Base-by-base conservation (phyloP, 2,888 invertebrate genomes). In the Rhynchonema sp. region DNA sequence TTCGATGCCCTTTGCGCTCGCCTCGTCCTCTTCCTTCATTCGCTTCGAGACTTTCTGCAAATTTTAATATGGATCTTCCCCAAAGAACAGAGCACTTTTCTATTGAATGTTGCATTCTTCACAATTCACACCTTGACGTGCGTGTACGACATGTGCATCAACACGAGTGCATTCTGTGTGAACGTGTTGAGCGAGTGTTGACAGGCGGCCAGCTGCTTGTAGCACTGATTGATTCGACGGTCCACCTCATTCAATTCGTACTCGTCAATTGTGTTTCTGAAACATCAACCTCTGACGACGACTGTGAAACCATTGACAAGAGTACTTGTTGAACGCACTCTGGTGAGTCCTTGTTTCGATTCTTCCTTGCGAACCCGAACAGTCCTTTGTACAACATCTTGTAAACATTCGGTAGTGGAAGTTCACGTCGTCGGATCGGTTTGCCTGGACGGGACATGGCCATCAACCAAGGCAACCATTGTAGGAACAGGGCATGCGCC, bases 11-110 rank as follows among this genome's bases (percentile, higher is more conserved):
- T 65, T 66, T 55, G 65, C 65, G 52, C 67, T 69, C 56, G 69
- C 71, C 30, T 67, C 64, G 57, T 70, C 70, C 9, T 64, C 65
- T 29, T 71, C 71, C 26, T 68, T 65, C 70, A 70, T 70, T 3
- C 54, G 26, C 27, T 70, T 67, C 6, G 70, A 71, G 27, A 70
- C 67, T 30, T 67, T 63, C 68, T 68, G 54, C 46, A 62, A 55
- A 27, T 38, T 9, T 38, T 13, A 20, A 9, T 13, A 38, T 20
- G 20, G 20, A 13, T 20, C 13, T 13, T 38, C 38, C 9, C 38
- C 9, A 38, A 49, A 49, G 9, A 17, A 6, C 3, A 3, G 20
- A n/a, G 49, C n/a, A n/a, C 6, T 23, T 23, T n/a, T n/a, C 6
- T n/a, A 20, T 17, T 49, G 23, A 49, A 49, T 49, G 9, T 38